These are phyloP conservation scores for Oreocharis arfaki DNA, from an alignment of 2,113 vertebrate species.

Conservation along the genomic window DNA sequence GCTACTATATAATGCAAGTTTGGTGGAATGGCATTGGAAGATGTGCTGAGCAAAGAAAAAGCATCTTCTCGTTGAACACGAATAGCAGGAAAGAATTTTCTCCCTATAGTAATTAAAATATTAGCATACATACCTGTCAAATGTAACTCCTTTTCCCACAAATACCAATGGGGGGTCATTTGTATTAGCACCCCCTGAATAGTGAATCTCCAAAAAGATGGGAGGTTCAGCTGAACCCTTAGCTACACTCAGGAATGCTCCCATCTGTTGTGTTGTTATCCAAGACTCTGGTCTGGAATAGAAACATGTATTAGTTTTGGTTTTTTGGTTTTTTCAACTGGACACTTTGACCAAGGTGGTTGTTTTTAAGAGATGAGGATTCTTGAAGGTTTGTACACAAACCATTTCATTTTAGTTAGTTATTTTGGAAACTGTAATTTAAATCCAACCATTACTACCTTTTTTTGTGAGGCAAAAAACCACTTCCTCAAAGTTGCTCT, in stretches of 20 bases:
- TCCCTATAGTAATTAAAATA: background rate
- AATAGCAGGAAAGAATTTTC: background rate
- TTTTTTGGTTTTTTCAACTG: background rate
- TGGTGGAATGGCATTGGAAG: background rate
- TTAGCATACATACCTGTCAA: constrained; percentile 84
- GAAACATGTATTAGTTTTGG: background rate
- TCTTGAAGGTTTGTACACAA: background rate
- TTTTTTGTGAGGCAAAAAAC: background rate
- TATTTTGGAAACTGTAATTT: background rate
- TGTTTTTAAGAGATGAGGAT: background rate
- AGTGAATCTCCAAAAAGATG: constrained; percentile 92
- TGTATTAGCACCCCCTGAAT: constrained; percentile 75
- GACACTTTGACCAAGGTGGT: background rate
- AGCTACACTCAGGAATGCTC: constrained; percentile 91
- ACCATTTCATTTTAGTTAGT: background rate
- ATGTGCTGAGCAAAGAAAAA: background rate
- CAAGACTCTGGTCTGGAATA: constrained; percentile 78
- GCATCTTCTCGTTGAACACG: background rate
- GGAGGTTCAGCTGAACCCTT: constrained; percentile 94
- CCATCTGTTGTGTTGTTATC: constrained; percentile 92
- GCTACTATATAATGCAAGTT: background rate
- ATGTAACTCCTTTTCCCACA: constrained; percentile 96
- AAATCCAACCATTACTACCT: background rate
- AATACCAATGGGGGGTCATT: constrained; percentile 80
- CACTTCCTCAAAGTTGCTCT: background rate